Conservation (phyloP, 2,113 vertebrate species). For the Laterallus jamaicensis region DNA sequence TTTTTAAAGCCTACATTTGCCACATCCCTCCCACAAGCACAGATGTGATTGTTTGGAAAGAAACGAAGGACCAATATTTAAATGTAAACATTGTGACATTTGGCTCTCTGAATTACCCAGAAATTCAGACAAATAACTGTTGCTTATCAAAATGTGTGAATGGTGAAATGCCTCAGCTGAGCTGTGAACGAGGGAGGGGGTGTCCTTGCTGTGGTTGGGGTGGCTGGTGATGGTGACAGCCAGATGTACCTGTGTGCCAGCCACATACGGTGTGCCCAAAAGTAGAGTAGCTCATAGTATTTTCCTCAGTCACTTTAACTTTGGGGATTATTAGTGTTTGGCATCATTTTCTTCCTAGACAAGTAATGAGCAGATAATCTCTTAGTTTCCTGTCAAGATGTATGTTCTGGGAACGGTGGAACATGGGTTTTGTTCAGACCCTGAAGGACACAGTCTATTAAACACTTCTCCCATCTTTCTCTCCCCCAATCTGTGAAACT, state of each 20-base stretch:
- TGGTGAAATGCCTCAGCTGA: background rate
- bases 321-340: background rate
- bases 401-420: background rate
- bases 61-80: background rate
- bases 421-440: background rate
- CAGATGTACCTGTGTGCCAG: background rate
- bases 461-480: background rate
- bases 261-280: fast-evolving
- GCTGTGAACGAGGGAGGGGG: fast-evolving
- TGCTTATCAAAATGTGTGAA: background rate
- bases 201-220: background rate
- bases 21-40: background rate
- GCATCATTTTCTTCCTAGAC: background rate
- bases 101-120: background rate
- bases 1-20: background rate
- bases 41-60: background rate
- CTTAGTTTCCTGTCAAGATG: background rate
- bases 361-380: fast-evolving
- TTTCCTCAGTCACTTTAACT: background rate
- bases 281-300: background rate
- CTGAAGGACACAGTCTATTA: background rate
- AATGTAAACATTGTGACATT: slow-evolving; percentile 7
- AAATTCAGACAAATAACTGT: background rate
- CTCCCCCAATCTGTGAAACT: background rate
- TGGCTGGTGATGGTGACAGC: background rate